Base-by-base conservation (phyloP, 2,113 vertebrate genomes). In the Dicaeum eximium region DNA sequence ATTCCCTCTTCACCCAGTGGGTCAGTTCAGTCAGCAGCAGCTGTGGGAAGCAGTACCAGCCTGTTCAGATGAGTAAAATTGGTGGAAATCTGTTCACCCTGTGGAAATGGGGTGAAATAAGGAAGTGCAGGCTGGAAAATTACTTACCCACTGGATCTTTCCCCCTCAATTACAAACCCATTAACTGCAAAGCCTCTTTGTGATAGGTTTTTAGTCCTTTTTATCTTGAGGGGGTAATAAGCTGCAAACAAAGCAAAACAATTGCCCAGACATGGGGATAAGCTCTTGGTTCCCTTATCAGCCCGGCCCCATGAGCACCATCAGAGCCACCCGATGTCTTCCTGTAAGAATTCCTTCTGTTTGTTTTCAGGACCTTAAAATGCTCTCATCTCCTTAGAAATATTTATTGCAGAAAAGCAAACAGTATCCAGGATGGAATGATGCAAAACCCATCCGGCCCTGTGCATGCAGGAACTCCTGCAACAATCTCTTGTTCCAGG, bases 371-470 rank as follows among this genome's bases (percentile, higher is more conserved):
- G 66, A 47, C 92, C 79, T 96, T 95, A 75, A 96, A 95, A 92
- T 87, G 80, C 93, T 95, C 93, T 95, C 95, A 92, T 95, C 93
- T 95, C 71, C 93, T 94, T 62, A 90, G 87, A 91, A 95, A 80
- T 94, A 93, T 70, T 85, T 80, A 88, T 57, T 95, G 85, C 94
- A 92, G 85, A 88, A 95, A 95, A 92, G 51, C 90, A 93, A 95
- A 95, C 81, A 88, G 94, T 91, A 94, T 95, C 88, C 95, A 95
- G 94, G 93, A 95, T 93, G 88, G 81, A 91, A 73, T 51, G 74
- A 95, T 69, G 80, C 73, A 97, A 67, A 87, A 65, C 45, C 64
- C 84, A 80, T 62, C 88, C 71, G 4, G 82, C 70, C 62, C 4
- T 61, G 88, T 61, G 92, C 92, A 53, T 44, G 81, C 90, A 93